These are phyloP conservation scores for Heliornis fulica DNA, from an alignment of 2,113 vertebrate genomes.

Conservation along the genomic window DNA sequence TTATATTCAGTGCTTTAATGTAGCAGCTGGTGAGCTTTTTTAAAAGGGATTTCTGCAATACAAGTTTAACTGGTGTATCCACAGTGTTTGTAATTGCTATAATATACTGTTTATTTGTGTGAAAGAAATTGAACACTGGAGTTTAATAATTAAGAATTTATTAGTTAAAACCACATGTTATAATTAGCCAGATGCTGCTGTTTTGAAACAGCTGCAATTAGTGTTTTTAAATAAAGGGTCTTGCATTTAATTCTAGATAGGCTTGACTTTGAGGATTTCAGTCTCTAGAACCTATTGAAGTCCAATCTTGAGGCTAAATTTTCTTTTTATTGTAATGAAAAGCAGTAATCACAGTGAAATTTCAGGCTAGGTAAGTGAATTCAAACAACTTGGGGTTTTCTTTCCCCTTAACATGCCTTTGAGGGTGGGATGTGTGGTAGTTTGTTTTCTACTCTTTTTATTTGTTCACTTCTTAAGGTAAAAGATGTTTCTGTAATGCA, in stretches of 20 bases:
- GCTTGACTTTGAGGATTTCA: conserved; percentile 45
- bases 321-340: conserved; percentile 4
- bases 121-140: conserved; percentile 43
- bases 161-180: conserved; percentile 59
- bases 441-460: not conserved
- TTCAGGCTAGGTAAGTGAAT: not conserved
- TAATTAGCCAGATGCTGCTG: conserved; percentile 67
- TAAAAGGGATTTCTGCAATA: not conserved
- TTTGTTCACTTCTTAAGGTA: not conserved
- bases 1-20: not conserved
- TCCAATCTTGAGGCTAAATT: not conserved
- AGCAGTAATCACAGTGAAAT: not conserved
- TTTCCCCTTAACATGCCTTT: no score
- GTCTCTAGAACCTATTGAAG: conserved; percentile 30
- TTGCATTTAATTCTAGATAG: conserved; percentile 33
- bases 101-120: not conserved
- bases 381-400: not conserved
- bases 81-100: conserved; percentile 28
- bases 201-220: conserved; percentile 60
- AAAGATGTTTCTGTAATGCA: not conserved
- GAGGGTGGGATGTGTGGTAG: not conserved
- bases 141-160: conserved; percentile 70
- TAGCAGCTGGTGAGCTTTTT: not conserved
- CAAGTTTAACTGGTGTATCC: not conserved
- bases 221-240: conserved; percentile 63